These are phyloP conservation scores for Drosophila buzzatii DNA, from an alignment of 2,888 invertebrate species.

Conservation along the genomic window DNA sequence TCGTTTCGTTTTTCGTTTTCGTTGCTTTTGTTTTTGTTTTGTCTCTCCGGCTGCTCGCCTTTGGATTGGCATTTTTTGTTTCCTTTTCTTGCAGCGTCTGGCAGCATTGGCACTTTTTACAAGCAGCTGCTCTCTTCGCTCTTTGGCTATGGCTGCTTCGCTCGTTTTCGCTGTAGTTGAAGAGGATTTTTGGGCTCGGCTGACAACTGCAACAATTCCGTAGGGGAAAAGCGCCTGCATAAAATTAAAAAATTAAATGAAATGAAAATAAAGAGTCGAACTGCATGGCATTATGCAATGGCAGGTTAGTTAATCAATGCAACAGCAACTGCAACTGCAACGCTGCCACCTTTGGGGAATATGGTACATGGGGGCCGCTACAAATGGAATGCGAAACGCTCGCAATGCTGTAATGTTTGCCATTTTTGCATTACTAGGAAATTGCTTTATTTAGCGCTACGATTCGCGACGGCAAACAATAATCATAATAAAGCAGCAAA, in stretches of 20 bases:
- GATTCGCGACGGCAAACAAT: slow-evolving; percentile 36
- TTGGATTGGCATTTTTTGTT: slow-evolving; percentile 67
- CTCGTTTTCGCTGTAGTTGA: slow-evolving; percentile 18
- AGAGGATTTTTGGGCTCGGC: slow-evolving; percentile 66
- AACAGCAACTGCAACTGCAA: slow-evolving; percentile 56
- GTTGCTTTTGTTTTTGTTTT: slow-evolving; percentile 35
- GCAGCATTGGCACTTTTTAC: slow-evolving; percentile 45
- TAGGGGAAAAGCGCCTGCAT: slow-evolving; percentile 63
- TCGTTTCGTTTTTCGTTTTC: slow-evolving; percentile 6
- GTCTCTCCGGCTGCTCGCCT: slow-evolving; percentile 59
- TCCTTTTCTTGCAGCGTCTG: slow-evolving; percentile 7
- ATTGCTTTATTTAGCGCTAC: slow-evolving; percentile 67
- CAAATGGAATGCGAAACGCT: slow-evolving; percentile 44
- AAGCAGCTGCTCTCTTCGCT: slow-evolving; percentile 25
- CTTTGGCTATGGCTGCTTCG: slow-evolving; percentile 26
- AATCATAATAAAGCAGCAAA: slow-evolving; percentile 2
- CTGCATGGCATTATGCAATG: slow-evolving; percentile 62
- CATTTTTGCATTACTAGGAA: slow-evolving; percentile 63
- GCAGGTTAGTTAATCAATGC: slow-evolving; percentile 75
- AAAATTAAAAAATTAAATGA: slow-evolving; percentile 58
- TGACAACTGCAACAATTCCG: slow-evolving; percentile 65
- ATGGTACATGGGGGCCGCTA: slow-evolving; percentile 10
- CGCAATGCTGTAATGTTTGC: slow-evolving; percentile 54
- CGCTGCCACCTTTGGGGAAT: slow-evolving; percentile 61
- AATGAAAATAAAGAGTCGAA: slow-evolving; percentile 20